Percentiles rank a stretch among this genome's conserved stretches.
phyloP scores from a whole-genome alignment of 2,113 vertebrate species.

The Theropithecus gelada region DNA sequence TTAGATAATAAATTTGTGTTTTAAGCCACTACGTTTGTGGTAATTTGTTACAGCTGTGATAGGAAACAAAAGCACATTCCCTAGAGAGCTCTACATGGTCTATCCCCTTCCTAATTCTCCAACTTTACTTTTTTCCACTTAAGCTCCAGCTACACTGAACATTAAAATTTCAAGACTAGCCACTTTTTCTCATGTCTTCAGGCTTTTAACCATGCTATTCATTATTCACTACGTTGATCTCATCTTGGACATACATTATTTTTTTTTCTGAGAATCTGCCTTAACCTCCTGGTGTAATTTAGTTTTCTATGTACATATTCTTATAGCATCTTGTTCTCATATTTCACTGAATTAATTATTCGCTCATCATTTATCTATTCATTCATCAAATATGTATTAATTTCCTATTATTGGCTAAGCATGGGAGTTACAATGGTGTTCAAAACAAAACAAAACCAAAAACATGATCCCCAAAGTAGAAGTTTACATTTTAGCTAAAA shows the following conservation, averaged over 20 bases:
- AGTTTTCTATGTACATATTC: neutral
- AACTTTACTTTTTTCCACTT: neutral
- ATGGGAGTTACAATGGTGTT: neutral
- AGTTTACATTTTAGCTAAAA: neutral
- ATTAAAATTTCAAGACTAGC: neutral
- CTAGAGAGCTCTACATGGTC: neutral
- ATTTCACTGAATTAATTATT: neutral
- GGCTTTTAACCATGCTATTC: neutral
- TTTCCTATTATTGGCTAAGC: neutral
- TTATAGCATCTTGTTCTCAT: neutral
- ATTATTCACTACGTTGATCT: neutral
- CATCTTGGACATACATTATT: neutral
- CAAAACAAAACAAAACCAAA: slow-evolving; percentile 26
- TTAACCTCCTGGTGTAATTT: neutral
- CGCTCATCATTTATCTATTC: neutral
- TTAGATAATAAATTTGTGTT: neutral
- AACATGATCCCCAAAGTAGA: neutral
- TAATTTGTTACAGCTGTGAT: neutral
- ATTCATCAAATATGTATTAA: slow-evolving; percentile 1
- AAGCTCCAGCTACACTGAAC: neutral
- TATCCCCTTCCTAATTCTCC: neutral
- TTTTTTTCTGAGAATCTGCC: neutral
- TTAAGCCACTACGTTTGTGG: neutral
- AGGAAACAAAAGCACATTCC: neutral
- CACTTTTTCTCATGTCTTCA: neutral